A percentile compares a stretch with the other conserved stretches of the same genome.
Evolutionary conservation across 2,797 vertebrate genomes (phyloP).

Genomic region (Ptychobarbus kaznakovi): DNA sequence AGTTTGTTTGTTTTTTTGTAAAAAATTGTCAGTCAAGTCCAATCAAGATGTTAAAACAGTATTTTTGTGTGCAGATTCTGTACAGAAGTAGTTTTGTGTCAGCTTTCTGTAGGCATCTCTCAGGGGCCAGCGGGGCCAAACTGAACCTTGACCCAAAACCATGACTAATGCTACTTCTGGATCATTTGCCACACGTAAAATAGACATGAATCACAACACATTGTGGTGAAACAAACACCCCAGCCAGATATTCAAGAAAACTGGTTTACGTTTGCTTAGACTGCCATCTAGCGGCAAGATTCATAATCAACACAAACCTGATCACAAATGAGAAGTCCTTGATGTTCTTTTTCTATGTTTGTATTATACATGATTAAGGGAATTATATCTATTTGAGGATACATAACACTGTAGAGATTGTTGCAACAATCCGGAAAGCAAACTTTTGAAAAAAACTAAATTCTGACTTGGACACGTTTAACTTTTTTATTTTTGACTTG

Average conservation of each 20-base stretch:
- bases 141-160: background rate
- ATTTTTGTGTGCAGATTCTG: background rate
- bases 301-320: background rate
- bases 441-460: too few relatives aligned
- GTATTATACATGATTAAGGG: too few relatives aligned
- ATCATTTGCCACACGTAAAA: background rate
- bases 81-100: background rate
- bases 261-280: background rate
- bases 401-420: background rate
- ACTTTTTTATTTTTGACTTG: background rate
- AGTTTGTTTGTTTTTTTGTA: too few relatives aligned
- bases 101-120: background rate
- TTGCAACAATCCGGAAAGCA: background rate
- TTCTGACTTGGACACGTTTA: background rate
- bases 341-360: background rate
- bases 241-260: background rate
- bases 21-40: background rate
- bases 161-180: background rate
- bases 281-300: slow-evolving; percentile 29
- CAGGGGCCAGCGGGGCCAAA: background rate
- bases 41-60: background rate
- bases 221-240: background rate
- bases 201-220: background rate
- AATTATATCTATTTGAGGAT: background rate
- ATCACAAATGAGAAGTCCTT: background rate